Evolutionary conservation across 2,797 vertebrate genomes (phyloP).

Genomic region (Iguana delicatissima): DNA sequence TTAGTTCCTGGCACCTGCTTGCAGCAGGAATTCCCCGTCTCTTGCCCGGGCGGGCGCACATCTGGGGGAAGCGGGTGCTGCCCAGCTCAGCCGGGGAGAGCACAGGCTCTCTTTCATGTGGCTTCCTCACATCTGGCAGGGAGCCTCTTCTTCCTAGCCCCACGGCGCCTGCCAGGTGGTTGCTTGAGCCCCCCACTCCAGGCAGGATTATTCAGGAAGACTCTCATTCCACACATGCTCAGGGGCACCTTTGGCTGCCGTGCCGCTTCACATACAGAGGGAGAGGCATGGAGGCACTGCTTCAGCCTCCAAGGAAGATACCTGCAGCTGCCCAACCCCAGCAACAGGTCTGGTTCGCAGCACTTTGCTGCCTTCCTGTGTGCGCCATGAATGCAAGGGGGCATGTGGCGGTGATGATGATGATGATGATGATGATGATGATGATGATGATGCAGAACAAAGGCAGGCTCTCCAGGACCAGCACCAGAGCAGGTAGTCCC

Average conservation of each 20-base stretch:
- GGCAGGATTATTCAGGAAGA: background rate
- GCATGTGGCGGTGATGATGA: background rate
- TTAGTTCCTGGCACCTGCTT: constrained; percentile 8
- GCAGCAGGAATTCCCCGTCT: constrained; percentile 31
- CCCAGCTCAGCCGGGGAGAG: background rate
- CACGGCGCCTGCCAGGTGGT: background rate
- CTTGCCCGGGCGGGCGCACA: background rate
- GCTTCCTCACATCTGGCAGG: background rate
- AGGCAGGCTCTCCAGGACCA: background rate
- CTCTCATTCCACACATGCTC: background rate
- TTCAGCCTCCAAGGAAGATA: background rate
- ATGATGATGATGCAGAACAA: too few relatives aligned
- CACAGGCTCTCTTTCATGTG: background rate
- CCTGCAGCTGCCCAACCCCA: background rate
- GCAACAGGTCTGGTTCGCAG: background rate
- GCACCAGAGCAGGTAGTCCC: background rate
- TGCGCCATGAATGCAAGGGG: accelerated
- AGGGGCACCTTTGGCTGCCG: background rate
- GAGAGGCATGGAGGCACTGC: background rate
- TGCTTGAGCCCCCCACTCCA: background rate
- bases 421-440: background rate
- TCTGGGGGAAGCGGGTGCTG: too few relatives aligned
- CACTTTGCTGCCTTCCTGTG: background rate
- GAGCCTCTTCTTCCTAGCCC: background rate
- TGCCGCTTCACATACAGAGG: background rate